phyloP scores from a whole-genome alignment of 2,888 invertebrate species.

The Pseudolycoriella hygida region DNA sequence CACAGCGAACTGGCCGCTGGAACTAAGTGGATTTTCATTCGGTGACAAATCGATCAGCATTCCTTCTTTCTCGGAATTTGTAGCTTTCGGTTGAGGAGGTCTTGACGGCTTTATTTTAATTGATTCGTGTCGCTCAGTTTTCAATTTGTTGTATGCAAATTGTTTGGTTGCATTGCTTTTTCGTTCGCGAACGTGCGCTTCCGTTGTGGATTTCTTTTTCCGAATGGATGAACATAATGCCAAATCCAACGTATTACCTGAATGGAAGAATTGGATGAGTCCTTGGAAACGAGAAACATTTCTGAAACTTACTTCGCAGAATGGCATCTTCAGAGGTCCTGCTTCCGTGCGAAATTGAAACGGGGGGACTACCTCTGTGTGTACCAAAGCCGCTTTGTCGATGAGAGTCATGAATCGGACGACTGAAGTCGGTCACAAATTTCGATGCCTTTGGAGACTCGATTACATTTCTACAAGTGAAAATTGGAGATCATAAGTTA shows the following conservation, averaged over 20 bases:
- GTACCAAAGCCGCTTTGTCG: conserved; percentile 66
- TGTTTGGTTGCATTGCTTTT: conserved; percentile 39
- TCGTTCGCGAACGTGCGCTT: conserved; percentile 23
- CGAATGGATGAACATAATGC: conserved; percentile 12
- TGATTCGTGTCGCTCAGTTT: conserved; percentile 39
- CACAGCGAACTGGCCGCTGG: neutral
- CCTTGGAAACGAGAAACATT: no score
- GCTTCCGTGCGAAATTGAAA: conserved; percentile 35
- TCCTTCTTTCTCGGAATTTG: conserved; percentile 33
- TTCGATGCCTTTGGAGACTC: conserved; percentile 49
- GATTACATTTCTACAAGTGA: conserved; percentile 36
- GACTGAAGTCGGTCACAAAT: conserved; percentile 45
- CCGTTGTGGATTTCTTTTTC: conserved; percentile 28
- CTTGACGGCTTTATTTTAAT: conserved; percentile 24
- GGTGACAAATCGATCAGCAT: conserved; percentile 59
- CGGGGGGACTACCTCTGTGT: conserved; percentile 50
- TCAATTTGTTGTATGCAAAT: conserved; percentile 67
- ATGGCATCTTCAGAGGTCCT: conserved; percentile 14
- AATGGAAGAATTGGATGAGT: no score
- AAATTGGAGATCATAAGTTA: neutral
- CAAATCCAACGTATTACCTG: neutral
- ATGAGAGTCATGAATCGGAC: conserved; percentile 62
- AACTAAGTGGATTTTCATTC: conserved; percentile 22
- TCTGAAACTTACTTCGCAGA: conserved; percentile 12
- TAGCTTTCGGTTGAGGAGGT: conserved; percentile 26